Evolutionary conservation across 2,888 invertebrate species (phyloP).

Genomic region (Volucella inanis): DNA sequence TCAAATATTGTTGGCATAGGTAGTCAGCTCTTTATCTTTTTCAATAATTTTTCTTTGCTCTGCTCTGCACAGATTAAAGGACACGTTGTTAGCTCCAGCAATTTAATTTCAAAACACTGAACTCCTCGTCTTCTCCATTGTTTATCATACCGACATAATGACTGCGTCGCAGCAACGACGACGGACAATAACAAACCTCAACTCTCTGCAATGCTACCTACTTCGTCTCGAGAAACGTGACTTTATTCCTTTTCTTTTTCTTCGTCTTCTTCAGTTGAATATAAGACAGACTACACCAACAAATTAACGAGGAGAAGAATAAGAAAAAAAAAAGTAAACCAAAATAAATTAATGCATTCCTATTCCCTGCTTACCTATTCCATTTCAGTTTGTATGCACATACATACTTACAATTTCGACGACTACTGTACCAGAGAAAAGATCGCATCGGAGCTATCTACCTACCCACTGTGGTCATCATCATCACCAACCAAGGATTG

Average conservation of each 20-base stretch:
- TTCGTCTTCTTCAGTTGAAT: not conserved
- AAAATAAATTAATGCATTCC: constrained; percentile 34
- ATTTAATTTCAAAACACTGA: constrained; percentile 24
- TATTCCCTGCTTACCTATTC: constrained; percentile 8
- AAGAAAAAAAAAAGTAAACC: constrained; percentile 15
- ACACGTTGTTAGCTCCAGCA: constrained; percentile 26
- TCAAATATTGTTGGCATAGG: constrained; percentile 31
- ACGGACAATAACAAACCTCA: constrained; percentile 9
- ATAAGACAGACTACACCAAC: constrained; percentile 3
- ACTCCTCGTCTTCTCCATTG: constrained; percentile 39
- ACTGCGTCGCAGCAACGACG: constrained; percentile 4
- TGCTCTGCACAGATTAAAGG: constrained; percentile 6
- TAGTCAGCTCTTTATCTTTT: not conserved
- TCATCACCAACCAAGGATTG: constrained; percentile 23
- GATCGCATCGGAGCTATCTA: constrained; percentile 12
- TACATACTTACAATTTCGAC: constrained; percentile 28
- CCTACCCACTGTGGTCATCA: constrained; percentile 45
- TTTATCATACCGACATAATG: constrained; percentile 30
- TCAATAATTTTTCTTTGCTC: not conserved
- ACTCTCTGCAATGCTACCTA: constrained; percentile 14
- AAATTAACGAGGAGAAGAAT: constrained; percentile 22
- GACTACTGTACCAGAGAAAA: constrained; percentile 52
- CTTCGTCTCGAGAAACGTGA: constrained; percentile 47
- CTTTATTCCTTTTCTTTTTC: constrained; percentile 19
- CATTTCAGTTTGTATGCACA: constrained; percentile 15